A percentile compares a stretch with the other conserved stretches of the same genome.
Evolutionary conservation across 2,888 invertebrate species (phyloP).

Genomic region (Polydrusus pterygomalis): DNA sequence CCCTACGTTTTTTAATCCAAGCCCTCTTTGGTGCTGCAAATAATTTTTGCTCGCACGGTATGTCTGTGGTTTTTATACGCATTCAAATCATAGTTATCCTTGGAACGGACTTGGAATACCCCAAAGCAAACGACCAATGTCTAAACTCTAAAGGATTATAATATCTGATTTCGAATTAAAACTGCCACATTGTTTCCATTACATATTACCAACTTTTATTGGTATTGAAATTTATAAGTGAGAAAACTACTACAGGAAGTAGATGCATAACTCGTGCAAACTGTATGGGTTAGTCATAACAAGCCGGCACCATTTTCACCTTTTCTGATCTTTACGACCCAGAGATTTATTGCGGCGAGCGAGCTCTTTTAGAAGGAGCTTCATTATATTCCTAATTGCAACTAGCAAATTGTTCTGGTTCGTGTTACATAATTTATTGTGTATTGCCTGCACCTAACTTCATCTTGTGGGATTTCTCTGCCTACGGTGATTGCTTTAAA

Average conservation of each 20-base stretch:
- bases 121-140: too few species aligned
- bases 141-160: too few species aligned
- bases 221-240: neutral
- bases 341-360: slow-evolving; percentile 45
- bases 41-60: too few species aligned
- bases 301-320: slow-evolving; percentile 46
- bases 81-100: too few species aligned
- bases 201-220: neutral
- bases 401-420: slow-evolving; percentile 55
- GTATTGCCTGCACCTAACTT: slow-evolving; percentile 25
- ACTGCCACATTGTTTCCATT: neutral
- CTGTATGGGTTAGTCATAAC: slow-evolving; percentile 41
- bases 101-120: too few species aligned
- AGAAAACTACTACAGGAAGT: slow-evolving; percentile 17
- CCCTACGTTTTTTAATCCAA: too few species aligned
- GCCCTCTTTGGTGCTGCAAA: too few species aligned
- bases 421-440: slow-evolving; percentile 51
- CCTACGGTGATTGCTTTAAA: slow-evolving; percentile 43
- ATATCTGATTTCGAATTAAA: neutral
- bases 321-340: slow-evolving; percentile 47
- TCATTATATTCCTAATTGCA: slow-evolving; percentile 55
- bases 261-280: slow-evolving; percentile 16
- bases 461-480: slow-evolving; percentile 42
- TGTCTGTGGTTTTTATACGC: too few species aligned
- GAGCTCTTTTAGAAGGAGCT: slow-evolving; percentile 45